Base-by-base conservation (phyloP, 2,888 invertebrate species). In the Helobdella robusta region DNA sequence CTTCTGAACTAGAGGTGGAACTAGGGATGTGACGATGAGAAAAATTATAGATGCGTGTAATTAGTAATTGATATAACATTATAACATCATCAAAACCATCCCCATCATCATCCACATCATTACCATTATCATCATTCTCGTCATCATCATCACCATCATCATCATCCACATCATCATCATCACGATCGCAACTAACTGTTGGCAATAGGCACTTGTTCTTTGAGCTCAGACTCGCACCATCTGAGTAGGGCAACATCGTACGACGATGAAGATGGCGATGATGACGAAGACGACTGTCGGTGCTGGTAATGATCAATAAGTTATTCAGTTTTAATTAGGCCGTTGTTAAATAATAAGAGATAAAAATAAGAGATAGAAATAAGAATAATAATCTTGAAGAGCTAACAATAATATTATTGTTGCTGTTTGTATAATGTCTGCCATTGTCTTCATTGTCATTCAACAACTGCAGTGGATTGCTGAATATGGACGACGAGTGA, bases 131-230 rank as follows among this genome's bases (percentile, higher is more conserved):
- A 56, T 56, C 56, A 56, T 32, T 32, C 28, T 56, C 56, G 32
- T 30, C 56, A 56, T 56, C 32, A 20, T 54, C n/a, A 54, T 4
- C 54, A 56, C 32, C 56, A 56, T 32, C 56, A 56, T 56, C 56
- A 56, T 30, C 56, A 56, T 56, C 32, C 5, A 28, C n/a, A 54
- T 4, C 54, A 6, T 2, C 23, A 20, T n/a, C n/a, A 40, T n/a
- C 11, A 40, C 44, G n/a, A 40, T n/a, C 44, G 23, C 25, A 15
- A 56, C 56, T 56, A n/a, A 56, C 56, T 56, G 56, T 56, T 56
- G 28, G 30, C 56, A 56, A 30, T 56, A 56, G 56, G 56, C 56
- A 56, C 56, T 56, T 56, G 56, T n/a, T 56, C 56, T 56, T 56
- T 56, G n/a, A 56, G 32, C 56, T 56, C 56, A 56, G 56, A 30